Conservation (phyloP, 2,797 vertebrate species). For the Melanotaenia maccullochi region DNA sequence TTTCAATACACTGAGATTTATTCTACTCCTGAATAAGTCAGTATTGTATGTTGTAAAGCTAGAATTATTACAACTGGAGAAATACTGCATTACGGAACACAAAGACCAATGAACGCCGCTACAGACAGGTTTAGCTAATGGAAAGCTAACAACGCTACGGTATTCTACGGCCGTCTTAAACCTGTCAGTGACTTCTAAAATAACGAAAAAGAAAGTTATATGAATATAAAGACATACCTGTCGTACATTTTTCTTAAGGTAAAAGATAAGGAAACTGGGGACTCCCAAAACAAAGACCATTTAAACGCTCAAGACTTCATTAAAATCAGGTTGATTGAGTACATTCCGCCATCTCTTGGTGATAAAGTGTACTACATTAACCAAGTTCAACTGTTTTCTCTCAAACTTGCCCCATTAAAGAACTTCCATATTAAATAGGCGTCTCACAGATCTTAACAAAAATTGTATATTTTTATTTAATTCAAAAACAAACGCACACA, state of each 20-base stretch:
- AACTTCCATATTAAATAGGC: no score
- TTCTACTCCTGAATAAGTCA: slow-evolving; percentile 48
- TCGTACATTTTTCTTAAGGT: slow-evolving; percentile 72
- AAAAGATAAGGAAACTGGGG: slow-evolving; percentile 44
- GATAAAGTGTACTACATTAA: neutral
- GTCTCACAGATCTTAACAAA: neutral
- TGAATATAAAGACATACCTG: slow-evolving; percentile 69
- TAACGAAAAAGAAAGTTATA: slow-evolving; percentile 2
- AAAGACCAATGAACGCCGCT: slow-evolving; percentile 35
- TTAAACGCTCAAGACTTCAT: slow-evolving; percentile 55
- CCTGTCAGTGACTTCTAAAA: neutral
- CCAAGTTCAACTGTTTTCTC: neutral
- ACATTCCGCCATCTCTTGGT: slow-evolving; percentile 48
- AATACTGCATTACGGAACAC: slow-evolving; percentile 26
- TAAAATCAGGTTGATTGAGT: neutral
- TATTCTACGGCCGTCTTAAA: neutral
- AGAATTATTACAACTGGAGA: neutral
- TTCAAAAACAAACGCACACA: neutral
- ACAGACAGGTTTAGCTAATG: slow-evolving; percentile 33
- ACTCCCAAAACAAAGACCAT: slow-evolving; percentile 79
- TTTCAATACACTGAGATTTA: slow-evolving; percentile 73
- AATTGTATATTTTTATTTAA: fast-evolving
- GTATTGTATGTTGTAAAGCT: neutral
- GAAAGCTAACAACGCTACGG: slow-evolving; percentile 16
- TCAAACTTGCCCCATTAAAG: neutral